Base-by-base conservation (phyloP, 2,113 vertebrate species). In the Amphilophus citrinellus region DNA sequence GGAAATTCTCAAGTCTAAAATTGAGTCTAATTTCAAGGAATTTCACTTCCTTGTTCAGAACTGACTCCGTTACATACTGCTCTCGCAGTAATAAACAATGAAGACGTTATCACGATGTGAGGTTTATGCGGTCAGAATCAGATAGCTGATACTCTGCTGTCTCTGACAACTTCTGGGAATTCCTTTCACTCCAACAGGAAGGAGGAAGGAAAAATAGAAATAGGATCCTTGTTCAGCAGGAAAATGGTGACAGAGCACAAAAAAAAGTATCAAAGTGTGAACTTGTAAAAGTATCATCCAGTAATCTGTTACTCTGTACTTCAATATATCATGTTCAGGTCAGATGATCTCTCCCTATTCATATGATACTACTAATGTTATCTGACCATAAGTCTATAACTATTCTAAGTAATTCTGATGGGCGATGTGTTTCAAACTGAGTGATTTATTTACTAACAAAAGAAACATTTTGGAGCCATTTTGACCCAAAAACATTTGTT, bases 1-100 rank as follows among this genome's bases (percentile, higher is more conserved):
- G 22, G 32, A 50, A 61, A 39, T 76, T 76, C 58, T 56, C 44
- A 24, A 5, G 2, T 4, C 11, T 2, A 10, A 10, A 42, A 39
- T 39, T n/a, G 3, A 1, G 4, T 6, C 37, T 10, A 24, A 80
- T 77, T 87, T 71, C 30, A 10, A 1, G n/a, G 1, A 2, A 6
- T 58, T 30, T 59, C 42, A 71, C 39, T 83, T 90, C 87, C 83
- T 81, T 7, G 1, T 47, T 44, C 15, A 13, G 1, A 2, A 30
- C 42, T 71, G 44, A 50, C 10, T 11, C 0, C 18, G 15, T 27
- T 30, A 30, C 2, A 20, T 32, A 50, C 30, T 0, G 6, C 1
- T 3, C n/a, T 8, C 10, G 8, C 32, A 80, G 3, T 39, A 53
- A 66, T 1, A 1, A 63, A 39, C n/a, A 44, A 37, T 2, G 3